Conservation (phyloP, 2,888 invertebrate species). For the Caenorhabditis becei region DNA sequence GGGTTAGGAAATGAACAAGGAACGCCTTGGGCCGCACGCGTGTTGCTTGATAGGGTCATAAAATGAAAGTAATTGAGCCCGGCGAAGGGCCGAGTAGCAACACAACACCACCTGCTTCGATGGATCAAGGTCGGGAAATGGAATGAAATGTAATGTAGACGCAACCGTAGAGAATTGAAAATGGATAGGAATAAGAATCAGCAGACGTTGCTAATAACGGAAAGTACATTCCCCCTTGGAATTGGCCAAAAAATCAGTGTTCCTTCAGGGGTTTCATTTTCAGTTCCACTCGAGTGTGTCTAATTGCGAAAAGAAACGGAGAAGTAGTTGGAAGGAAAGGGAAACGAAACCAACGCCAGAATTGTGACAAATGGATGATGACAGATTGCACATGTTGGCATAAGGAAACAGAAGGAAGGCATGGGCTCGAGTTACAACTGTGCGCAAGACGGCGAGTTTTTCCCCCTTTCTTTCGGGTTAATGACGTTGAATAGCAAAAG, state of each 20-base stretch:
- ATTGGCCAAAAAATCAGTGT: slow-evolving; percentile 54
- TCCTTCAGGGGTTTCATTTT: slow-evolving; percentile 37
- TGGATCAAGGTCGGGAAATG: slow-evolving; percentile 46
- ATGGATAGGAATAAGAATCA: not conserved
- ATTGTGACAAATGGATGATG: slow-evolving; percentile 50
- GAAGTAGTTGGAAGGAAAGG: slow-evolving; percentile 18
- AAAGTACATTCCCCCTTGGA: too few relatives aligned
- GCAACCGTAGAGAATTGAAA: slow-evolving; percentile 22
- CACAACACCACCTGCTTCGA: slow-evolving; percentile 37
- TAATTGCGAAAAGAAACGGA: slow-evolving; percentile 33
- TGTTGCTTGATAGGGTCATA: slow-evolving; percentile 50
- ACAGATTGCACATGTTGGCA: slow-evolving; percentile 58
- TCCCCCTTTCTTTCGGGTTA: slow-evolving; percentile 28
- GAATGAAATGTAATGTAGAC: slow-evolving; percentile 9
- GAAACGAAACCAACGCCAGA: slow-evolving; percentile 35
- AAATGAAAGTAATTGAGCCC: slow-evolving; percentile 51
- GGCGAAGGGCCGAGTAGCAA: slow-evolving; percentile 17
- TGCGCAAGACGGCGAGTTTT: slow-evolving; percentile 51
- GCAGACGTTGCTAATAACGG: not conserved
- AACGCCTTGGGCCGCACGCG: slow-evolving; percentile 12
- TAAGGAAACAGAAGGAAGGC: slow-evolving; percentile 23
- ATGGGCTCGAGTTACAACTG: slow-evolving; percentile 51
- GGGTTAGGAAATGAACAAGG: slow-evolving; percentile 5
- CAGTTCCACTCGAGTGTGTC: slow-evolving; percentile 38
- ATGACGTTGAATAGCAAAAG: slow-evolving; percentile 23